Base-by-base conservation (phyloP, 1,140 invertebrate genomes). In the Asobara japonica region DNA sequence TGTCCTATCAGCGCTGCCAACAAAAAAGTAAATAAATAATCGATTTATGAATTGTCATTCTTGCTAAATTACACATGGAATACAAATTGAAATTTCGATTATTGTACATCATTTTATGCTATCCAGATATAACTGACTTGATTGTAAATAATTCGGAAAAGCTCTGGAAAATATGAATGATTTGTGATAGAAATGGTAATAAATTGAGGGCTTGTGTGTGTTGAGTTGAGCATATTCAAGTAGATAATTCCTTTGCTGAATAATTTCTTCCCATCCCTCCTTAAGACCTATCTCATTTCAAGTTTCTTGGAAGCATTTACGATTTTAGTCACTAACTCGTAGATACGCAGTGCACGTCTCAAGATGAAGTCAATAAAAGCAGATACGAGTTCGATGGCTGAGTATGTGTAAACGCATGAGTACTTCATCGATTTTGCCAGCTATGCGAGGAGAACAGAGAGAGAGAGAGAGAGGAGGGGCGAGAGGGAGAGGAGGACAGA, bases 351-450 rank as follows among this genome's bases (percentile, higher is more conserved):
- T 56, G 38, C 33, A 65, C 33, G 64, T 65, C 31, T 36, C 33
- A 41, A 65, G 31, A 41, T 65, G 64, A 36, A 38, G 64, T 36
- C 11, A 56, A 56, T 56, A 56, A 56, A 65, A 41, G 33, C 16
- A 65, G 64, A 65, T 65, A 65, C 33, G 61, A 65, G 33, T 6
- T 56, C 25, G 51, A 56, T n/a, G 16, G 10, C 30, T 41, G 20
- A 11, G 18, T 38, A 65, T 38, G 64, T 36, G 33, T 65, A 38
- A 36, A 65, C 20, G 31, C 64, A 41, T 65, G 33, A 65, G 64
- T 65, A 65, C 64, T 65, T 65, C 31, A 65, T 65, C 64, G 33
- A 38, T 65, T 38, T 36, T 36, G 27, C 22, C 8, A 18, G 20
- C 60, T 51, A 51, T 5, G 51, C 13, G 25, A 56, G 31, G 31